phyloP scores from a whole-genome alignment of 2,113 vertebrate genomes.

The Varanus salvator region DNA sequence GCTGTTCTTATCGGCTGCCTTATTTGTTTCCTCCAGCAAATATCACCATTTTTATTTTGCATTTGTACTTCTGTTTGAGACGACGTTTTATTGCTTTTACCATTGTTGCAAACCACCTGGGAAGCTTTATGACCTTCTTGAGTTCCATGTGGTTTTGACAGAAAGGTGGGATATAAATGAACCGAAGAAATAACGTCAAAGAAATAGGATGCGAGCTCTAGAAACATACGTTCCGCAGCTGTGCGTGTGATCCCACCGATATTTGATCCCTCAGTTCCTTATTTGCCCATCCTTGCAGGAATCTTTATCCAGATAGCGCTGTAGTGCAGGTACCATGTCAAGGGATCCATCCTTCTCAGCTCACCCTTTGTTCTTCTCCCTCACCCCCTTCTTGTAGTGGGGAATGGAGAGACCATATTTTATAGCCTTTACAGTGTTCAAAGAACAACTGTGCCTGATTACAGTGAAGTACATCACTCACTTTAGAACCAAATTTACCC shows the following conservation, averaged over 20 bases:
- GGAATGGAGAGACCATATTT: conserved; percentile 46
- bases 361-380: background rate
- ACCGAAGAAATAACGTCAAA: too few species aligned
- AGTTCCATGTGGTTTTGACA: too few species aligned
- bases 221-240: background rate
- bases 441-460: conserved; percentile 67
- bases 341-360: background rate
- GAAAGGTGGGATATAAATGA: too few species aligned
- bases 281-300: background rate
- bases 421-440: conserved; percentile 55
- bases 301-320: background rate
- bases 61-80: background rate
- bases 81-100: too few species aligned
- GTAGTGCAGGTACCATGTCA: background rate
- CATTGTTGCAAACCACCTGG: background rate
- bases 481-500: conserved; percentile 72
- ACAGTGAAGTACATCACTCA: conserved; percentile 60
- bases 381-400: background rate
- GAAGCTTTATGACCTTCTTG: background rate
- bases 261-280: background rate
- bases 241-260: background rate
- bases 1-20: background rate
- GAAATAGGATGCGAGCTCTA: background rate
- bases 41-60: background rate
- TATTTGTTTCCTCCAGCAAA: background rate